Conservation (phyloP, 1,140 invertebrate genomes). For the Eubasilissa regina region DNA sequence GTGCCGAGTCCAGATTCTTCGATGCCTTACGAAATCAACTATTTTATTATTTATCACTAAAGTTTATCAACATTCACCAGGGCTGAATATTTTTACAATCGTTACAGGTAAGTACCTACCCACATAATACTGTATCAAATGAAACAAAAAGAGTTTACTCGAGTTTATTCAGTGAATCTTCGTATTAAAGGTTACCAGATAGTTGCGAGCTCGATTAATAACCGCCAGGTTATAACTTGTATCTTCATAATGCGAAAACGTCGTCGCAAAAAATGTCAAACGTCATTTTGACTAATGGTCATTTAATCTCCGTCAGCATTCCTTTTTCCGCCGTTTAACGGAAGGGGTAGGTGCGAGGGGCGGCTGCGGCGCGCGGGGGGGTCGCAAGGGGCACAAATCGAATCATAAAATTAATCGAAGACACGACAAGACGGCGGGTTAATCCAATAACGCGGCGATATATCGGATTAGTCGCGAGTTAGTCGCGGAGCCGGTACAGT, state of each 20-base stretch:
- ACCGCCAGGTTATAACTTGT: neutral
- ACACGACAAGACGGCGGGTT: conserved; percentile 49
- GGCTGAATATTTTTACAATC: too few species aligned
- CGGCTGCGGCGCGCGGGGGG: too few species aligned
- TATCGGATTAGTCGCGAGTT: conserved; percentile 70
- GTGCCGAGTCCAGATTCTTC: too few species aligned
- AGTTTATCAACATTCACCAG: too few species aligned
- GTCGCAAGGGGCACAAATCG: conserved; percentile 48
- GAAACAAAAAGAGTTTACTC: neutral
- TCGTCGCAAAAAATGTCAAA: conserved; percentile 16
- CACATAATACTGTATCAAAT: neutral
- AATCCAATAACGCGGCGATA: conserved; percentile 62
- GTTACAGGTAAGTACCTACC: too few species aligned
- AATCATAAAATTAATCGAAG: conserved; percentile 58
- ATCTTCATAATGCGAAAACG: conserved; percentile 8
- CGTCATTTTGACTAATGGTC: conserved; percentile 36
- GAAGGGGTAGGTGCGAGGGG: conserved; percentile 55
- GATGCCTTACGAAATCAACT: too few species aligned
- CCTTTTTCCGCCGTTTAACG: conserved; percentile 4
- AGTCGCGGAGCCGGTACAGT: conserved; percentile 61
- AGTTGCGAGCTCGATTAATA: neutral
- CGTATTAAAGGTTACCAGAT: too few species aligned
- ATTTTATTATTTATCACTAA: too few species aligned
- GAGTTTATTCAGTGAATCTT: neutral
- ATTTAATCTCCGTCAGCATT: conserved; percentile 15